These are phyloP conservation scores for Calidris pygmaea DNA, from an alignment of 2,113 vertebrate genomes.

Conservation along the genomic window DNA sequence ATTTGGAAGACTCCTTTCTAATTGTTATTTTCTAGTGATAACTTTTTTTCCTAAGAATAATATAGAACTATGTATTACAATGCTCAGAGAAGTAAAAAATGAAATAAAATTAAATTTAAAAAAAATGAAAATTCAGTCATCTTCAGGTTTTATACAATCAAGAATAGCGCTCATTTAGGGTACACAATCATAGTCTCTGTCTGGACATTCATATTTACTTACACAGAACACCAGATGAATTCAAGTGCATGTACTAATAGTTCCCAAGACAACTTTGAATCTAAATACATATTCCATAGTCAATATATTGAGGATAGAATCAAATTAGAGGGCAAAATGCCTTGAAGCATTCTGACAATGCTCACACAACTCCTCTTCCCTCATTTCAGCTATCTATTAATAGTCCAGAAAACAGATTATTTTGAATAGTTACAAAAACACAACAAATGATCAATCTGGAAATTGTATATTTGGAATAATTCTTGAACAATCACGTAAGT, in stretches of 20 bases:
- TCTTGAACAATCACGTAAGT: not conserved
- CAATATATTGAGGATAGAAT: not conserved
- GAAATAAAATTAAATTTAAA: not conserved
- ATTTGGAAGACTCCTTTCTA: not conserved
- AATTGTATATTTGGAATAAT: not conserved
- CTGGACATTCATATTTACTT: not conserved
- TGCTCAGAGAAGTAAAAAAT: not conserved
- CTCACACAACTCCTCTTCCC: rapidly evolving
- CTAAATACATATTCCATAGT: not conserved
- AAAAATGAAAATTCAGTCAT: not conserved
- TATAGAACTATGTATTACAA: not conserved
- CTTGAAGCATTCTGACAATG: not conserved
- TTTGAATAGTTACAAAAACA: not conserved
- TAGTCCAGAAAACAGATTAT: not conserved
- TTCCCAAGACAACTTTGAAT: not conserved
- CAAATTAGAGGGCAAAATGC: not conserved
- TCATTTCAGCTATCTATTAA: not conserved
- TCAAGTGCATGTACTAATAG: not conserved
- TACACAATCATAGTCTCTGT: not conserved
- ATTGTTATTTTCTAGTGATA: not conserved
- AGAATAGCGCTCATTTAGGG: not conserved
- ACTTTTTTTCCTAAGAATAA: not conserved
- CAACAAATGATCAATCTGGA: not conserved
- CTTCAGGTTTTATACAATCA: not conserved
- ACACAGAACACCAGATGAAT: not conserved